Conservation (phyloP, 1,140 invertebrate genomes). For the Heliconius nattereri region DNA sequence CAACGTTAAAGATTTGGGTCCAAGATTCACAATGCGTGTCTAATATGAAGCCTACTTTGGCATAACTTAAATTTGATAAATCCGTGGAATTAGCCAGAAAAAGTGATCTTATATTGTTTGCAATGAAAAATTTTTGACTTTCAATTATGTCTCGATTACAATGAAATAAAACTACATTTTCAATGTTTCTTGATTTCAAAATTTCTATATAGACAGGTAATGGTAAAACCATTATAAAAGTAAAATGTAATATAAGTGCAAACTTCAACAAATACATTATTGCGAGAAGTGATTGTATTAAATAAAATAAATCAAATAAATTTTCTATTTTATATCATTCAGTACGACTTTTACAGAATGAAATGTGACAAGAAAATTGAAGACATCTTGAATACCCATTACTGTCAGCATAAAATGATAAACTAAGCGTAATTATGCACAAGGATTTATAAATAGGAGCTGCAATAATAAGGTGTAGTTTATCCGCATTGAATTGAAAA, state of each 20-base stretch:
- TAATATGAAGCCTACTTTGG: constrained; percentile 52
- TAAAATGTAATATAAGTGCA: constrained; percentile 20
- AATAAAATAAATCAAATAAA: background rate
- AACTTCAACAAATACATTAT: constrained; percentile 22
- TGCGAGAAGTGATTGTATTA: background rate
- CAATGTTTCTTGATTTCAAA: constrained; percentile 54
- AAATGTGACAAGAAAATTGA: constrained; percentile 43
- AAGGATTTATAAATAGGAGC: background rate
- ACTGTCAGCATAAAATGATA: constrained; percentile 47
- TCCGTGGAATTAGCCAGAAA: background rate
- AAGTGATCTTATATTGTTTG: constrained; percentile 36
- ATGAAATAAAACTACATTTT: constrained; percentile 49
- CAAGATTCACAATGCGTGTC: constrained; percentile 55
- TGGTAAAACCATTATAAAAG: constrained; percentile 19
- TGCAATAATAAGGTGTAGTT: background rate
- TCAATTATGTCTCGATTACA: constrained; percentile 43
- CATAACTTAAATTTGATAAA: constrained; percentile 1
- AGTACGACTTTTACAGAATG: constrained; percentile 5
- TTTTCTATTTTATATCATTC: background rate
- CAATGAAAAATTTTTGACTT: constrained; percentile 45
- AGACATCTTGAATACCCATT: constrained; percentile 34
- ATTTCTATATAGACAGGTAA: constrained; percentile 43
- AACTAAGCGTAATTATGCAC: background rate
- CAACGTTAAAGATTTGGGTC: constrained; percentile 38
- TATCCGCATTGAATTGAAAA: background rate